Conservation (phyloP, 1,140 invertebrate genomes). For the Diuraphis noxia region DNA sequence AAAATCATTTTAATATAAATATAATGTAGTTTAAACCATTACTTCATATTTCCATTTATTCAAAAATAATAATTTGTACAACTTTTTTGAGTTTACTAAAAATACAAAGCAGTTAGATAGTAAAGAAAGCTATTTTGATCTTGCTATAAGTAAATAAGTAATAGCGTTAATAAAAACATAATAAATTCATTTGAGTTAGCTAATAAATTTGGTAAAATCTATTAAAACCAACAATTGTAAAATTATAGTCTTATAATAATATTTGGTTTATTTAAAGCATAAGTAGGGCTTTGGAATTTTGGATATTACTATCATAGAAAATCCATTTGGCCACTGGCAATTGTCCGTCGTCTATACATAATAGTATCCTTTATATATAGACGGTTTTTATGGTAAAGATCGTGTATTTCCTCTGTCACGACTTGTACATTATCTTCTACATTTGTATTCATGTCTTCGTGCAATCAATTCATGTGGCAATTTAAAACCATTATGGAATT, state of each 20-base stretch:
- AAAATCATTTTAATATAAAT: no score
- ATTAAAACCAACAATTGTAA: background rate
- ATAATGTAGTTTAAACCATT: no score
- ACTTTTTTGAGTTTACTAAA: no score
- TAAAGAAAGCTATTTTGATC: background rate
- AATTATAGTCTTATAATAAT: background rate
- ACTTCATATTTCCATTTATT: no score
- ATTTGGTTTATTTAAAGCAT: background rate
- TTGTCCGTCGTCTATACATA: background rate
- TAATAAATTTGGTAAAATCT: background rate
- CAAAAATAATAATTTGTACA: no score
- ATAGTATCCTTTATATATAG: background rate
- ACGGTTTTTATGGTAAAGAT: background rate
- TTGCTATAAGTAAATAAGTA: background rate
- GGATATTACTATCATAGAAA: background rate
- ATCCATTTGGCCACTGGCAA: background rate
- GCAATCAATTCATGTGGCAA: slow-evolving; percentile 1
- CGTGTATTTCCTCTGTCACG: background rate
- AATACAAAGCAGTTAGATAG: no score
- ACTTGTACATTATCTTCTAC: background rate
- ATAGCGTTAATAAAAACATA: background rate
- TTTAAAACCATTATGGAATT: slow-evolving; percentile 29
- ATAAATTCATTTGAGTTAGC: background rate
- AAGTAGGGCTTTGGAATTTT: background rate
- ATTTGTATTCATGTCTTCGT: slow-evolving; percentile 10